phyloP scores from a whole-genome alignment of 2,797 vertebrate genomes.

The Phoebastria nigripes region DNA sequence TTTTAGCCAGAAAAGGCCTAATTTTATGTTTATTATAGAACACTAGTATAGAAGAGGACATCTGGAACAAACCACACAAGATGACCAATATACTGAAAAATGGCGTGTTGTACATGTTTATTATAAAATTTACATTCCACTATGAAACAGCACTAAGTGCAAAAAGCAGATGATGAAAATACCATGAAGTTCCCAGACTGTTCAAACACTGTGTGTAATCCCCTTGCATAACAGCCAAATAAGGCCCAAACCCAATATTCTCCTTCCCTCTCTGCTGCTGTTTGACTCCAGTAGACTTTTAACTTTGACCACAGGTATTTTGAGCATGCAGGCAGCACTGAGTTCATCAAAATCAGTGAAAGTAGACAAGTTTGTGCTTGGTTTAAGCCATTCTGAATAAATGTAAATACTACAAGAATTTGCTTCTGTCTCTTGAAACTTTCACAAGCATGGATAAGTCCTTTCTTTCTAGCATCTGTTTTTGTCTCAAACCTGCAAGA shows the following conservation, averaged over 20 bases:
- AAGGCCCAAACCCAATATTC: not conserved
- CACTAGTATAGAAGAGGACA: not conserved
- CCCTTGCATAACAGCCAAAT: not conserved
- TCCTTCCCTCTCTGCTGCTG: not conserved
- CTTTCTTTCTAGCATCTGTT: not conserved
- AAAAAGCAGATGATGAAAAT: constrained; percentile 58
- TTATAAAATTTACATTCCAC: constrained; percentile 68
- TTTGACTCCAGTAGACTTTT: not conserved
- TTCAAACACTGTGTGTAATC: not conserved
- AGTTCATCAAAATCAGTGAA: not conserved
- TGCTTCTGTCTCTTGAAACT: not conserved
- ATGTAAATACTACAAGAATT: not conserved
- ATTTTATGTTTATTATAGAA: not conserved
- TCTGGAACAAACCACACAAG: constrained; percentile 48
- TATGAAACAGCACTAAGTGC: constrained; percentile 58
- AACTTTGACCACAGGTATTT: not conserved
- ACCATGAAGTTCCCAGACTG: not conserved
- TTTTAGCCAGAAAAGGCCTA: not conserved
- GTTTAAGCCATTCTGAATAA: not conserved
- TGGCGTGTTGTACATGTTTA: constrained; percentile 62
- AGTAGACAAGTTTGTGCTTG: not conserved
- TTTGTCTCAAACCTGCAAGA: not conserved
- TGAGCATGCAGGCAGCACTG: not conserved
- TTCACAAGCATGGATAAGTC: not conserved
- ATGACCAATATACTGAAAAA: constrained; percentile 53